Base-by-base conservation (phyloP, 2,113 vertebrate genomes). In the Hippocampus zosterae region DNA sequence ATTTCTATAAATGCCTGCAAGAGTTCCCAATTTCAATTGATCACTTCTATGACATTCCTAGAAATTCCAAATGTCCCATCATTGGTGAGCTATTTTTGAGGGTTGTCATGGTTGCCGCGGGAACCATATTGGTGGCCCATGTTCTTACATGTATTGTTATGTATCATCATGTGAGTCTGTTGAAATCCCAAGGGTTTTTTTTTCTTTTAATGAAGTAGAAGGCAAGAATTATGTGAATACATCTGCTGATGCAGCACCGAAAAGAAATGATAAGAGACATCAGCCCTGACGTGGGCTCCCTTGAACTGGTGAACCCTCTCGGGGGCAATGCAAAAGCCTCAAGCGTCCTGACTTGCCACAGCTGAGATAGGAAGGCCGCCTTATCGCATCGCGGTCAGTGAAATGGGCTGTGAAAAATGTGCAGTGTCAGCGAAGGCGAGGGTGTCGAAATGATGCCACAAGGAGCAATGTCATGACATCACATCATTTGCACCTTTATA, bases 381-480 rank as follows among this genome's bases (percentile, higher is more conserved):
- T 85, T 86, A 88, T 89, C 89, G 81, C 64, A 23, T 50, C 61
- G 79, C 69, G 15, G 78, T 84, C 82, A 78, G 83, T 76, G 84
- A 87, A 87, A 86, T 80, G 86, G 82, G 71, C 79, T 66, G 59
- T 88, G 84, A 88, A 84, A 76, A 88, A 88, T 81, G 81, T 76
- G 84, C 15, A 46, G 78, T 82, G 87, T 85, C 86, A 85, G 70
- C 73, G 69, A 78, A 81, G 84, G 81, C 82, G 61, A 81, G 71
- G 40, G 62, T 74, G 71, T 68, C 70, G 77, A 73, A 87, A 86
- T 83, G 79, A 85, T 80, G 80, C 85, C 78, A 82, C 53, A 19
- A 77, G 68, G 74, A 81, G 65, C 68, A 72, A 73, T 76, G 72
- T 82, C 80, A 76, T 84, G 80, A 84, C 82, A 80, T 81, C 76